Evolutionary conservation across 2,113 vertebrate genomes (phyloP), one percentile per base, ranked within the genome.

Genomic region (Alexandromys fortis): DNA sequence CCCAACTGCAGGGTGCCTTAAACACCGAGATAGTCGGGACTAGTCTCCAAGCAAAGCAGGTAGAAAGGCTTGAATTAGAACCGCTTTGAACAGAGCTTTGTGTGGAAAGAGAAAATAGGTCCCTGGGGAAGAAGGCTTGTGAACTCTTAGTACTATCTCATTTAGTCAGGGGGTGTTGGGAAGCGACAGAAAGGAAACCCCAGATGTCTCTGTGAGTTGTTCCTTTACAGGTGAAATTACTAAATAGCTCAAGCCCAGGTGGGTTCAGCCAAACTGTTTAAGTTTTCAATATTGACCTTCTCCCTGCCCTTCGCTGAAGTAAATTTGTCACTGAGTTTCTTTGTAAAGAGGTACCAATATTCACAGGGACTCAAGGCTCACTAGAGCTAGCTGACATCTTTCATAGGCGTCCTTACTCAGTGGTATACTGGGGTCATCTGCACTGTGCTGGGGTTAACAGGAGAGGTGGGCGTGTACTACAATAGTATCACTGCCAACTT

Each of bases 231-330:
- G 7, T 55, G 38, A 92, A 87, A 61, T 72, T 81, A 70, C 75
- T 88, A 68, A 94, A 47, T 55, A 89, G 55, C 33, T 24, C 47
- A 92, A 33, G 65, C 45, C 33, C 63, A 76, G 26, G n/a, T 76
- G 13, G 47, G 63, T 58, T 92, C 82, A 38, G n/a, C 55, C 45
- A 83, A 86, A 72, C 45, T 52, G 0, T 86, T 14, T 79, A 13
- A 55, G 67, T 90, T 81, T 86, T 58, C n/a, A 91, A 58, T 73
- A 81, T 88, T 70, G 72, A 63, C 68, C 75, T 93, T 91, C 61
- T 81, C 35, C 24, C 58, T 83, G 2, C 8, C 1, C 5, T 92
- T 89, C 2, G 0, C 30, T 89, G 28, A 1, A 30, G 28, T 86
- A 30, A 92, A 47, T 49, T 49, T 89, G 49, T 65, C 68, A 7